Evolutionary conservation across 2,797 vertebrate genomes (phyloP).

Genomic region (Melanotaenia boesemani): DNA sequence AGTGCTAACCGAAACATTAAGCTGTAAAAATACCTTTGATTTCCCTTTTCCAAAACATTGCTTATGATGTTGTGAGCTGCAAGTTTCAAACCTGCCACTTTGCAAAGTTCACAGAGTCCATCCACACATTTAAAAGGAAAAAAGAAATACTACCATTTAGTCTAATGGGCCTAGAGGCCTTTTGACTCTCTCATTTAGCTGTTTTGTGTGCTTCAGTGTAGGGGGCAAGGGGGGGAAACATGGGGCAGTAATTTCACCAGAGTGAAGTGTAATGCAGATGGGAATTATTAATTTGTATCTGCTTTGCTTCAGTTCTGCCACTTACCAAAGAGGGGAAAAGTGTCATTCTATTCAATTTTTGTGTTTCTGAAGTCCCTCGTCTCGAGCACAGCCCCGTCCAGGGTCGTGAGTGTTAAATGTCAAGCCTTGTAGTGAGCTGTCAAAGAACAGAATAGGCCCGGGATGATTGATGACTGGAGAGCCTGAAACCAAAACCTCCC

Average conservation of each 20-base stretch:
- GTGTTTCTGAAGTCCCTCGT: conserved; percentile 87
- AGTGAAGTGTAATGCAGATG: conserved; percentile 82
- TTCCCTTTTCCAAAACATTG: conserved; percentile 46
- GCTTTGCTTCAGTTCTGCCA: conserved; percentile 84
- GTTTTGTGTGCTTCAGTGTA: conserved; percentile 78
- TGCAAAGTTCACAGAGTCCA: conserved; percentile 78
- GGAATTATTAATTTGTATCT: conserved; percentile 91
- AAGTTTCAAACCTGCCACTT: conserved; percentile 60
- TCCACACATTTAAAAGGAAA: conserved; percentile 61
- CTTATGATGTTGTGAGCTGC: conserved; percentile 59
- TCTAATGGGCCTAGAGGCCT: conserved; percentile 83
- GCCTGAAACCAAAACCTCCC: conserved; percentile 98
- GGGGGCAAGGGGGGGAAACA: conserved; percentile 69
- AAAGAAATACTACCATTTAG: conserved; percentile 77
- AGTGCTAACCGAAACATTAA: conserved; percentile 44
- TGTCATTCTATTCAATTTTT: conserved; percentile 86
- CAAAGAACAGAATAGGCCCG: conserved; percentile 97
- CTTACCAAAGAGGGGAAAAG: conserved; percentile 75
- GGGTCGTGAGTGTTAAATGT: conserved; percentile 99
- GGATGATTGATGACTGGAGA: conserved; percentile 99
- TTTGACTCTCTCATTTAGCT: conserved; percentile 84
- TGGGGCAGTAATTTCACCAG: conserved; percentile 76
- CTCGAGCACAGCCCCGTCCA: conserved; percentile 91
- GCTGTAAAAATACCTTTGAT: conserved; percentile 52
- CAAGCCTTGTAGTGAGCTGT: conserved; percentile 99